Evolutionary conservation across 1,140 invertebrate genomes (phyloP).

Genomic region (Homarus americanus): DNA sequence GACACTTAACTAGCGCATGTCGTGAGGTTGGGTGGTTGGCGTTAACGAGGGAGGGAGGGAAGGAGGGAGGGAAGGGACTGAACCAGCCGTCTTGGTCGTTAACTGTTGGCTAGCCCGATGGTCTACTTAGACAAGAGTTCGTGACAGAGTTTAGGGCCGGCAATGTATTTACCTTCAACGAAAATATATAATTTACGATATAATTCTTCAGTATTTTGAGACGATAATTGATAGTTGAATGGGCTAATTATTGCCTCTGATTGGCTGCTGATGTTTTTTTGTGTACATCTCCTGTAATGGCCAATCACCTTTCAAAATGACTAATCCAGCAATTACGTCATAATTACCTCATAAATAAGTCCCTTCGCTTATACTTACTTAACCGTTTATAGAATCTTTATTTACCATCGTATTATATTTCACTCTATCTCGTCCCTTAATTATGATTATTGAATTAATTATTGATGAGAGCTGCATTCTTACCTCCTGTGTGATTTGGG

Average conservation of each 20-base stretch:
- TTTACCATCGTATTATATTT: slow-evolving; percentile 20
- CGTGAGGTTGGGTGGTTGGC: slow-evolving; percentile 43
- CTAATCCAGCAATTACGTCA: slow-evolving; percentile 56
- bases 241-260: slow-evolving; percentile 57
- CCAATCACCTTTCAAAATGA: slow-evolving; percentile 56
- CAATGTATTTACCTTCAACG: slow-evolving; percentile 42
- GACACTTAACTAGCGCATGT: slow-evolving; percentile 36
- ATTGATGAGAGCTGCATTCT: neutral
- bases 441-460: slow-evolving; percentile 52
- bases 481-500: neutral
- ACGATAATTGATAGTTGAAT: slow-evolving; percentile 64
- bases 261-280: slow-evolving; percentile 60
- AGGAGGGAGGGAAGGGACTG: no score
- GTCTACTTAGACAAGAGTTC: slow-evolving; percentile 41
- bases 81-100: slow-evolving; percentile 34
- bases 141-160: slow-evolving; percentile 38
- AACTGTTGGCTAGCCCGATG: slow-evolving; percentile 17
- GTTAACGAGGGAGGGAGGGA: slow-evolving; percentile 25
- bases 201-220: slow-evolving; percentile 57
- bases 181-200: slow-evolving; percentile 57
- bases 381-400: slow-evolving; percentile 54
- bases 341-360: slow-evolving; percentile 53
- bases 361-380: slow-evolving; percentile 37
- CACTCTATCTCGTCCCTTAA: neutral
- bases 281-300: slow-evolving; percentile 54